Evolutionary conservation across 2,113 vertebrate species (phyloP).

Genomic region (Clupea harengus): DNA sequence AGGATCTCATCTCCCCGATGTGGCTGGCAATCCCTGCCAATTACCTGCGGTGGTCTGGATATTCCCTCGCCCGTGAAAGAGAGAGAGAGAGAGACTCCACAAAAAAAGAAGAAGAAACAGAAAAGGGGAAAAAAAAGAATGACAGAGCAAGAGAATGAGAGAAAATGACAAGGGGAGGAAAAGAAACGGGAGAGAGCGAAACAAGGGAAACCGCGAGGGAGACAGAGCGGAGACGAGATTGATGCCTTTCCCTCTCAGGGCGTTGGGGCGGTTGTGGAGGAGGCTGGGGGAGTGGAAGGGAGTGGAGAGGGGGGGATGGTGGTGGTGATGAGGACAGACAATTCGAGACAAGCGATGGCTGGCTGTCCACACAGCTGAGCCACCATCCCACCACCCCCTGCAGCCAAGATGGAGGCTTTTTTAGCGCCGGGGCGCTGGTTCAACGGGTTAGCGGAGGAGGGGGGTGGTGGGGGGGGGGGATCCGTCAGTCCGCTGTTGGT

Average conservation of each 20-base stretch:
- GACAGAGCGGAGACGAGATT: conserved; percentile 37
- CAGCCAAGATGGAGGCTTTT: neutral
- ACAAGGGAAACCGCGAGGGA: neutral
- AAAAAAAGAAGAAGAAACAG: neutral
- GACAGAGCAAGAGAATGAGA: neutral
- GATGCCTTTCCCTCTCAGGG: conserved; percentile 28
- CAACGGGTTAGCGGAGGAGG: neutral
- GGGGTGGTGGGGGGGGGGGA: neutral
- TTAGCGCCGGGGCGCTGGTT: neutral
- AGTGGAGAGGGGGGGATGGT: neutral
- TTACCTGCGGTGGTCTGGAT: conserved; percentile 37
- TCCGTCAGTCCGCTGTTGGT: neutral
- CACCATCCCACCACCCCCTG: neutral
- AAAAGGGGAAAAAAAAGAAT: neutral
- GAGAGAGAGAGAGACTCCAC: neutral
- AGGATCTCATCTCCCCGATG: neutral
- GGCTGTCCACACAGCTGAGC: neutral
- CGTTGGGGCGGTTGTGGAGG: neutral
- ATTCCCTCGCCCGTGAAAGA: conserved; percentile 26
- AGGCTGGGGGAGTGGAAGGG: neutral
- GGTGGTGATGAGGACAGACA: neutral
- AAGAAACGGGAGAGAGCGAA: neutral
- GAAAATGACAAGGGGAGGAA: conserved; percentile 2
- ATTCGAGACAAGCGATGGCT: neutral
- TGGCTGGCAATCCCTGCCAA: conserved; percentile 41